Evolutionary conservation across 2,113 vertebrate genomes (phyloP), one percentile per base, ranked within the genome.

Genomic region (Psephotus haematonotus): DNA sequence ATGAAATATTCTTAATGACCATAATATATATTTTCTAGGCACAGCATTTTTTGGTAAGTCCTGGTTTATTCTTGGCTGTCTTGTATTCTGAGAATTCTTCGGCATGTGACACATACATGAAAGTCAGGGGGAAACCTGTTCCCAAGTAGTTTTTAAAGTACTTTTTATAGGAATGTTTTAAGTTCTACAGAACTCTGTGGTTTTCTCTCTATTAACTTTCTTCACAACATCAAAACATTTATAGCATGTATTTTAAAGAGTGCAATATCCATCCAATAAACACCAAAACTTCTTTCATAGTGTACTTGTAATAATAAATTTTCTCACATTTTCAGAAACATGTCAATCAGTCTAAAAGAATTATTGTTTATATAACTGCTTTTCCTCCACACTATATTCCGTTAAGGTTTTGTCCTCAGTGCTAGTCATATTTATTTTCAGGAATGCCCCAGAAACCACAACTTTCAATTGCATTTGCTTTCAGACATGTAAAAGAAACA

Each of bases 401-500:
- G 3, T 64, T 83, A 94, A 85, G 39, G 29, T 97, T 95, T 96
- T 97, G 70, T 88, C 83, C 78, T 90, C 33, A 70, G 55, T 80
- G 49, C 91, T 97, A 89, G 90, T 90, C 85, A 90, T 86, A 93
- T 94, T 96, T 92, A 63, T 81, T 95, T 96, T 87, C 92, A 96
- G 86, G 93, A 75, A 83, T 79, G 68, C 72, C 86, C 86, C 95
- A 93, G 89, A 95, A 98, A 97, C 97, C 97, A 15, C 96, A 97
- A 28, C 63, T 84, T 96, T 94, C 94, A 97, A 91, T 97, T 97
- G 74, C 87, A 94, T 95, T 96, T 92, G 62, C 94, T 95, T 97
- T 97, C 91, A 98, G 95, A 97, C 88, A 94, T 90, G 91, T 96
- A 94, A 97, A 97, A 97, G 87, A 97, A 98, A 87, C 92, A 97